Conservation (phyloP, 2,797 vertebrate genomes). For the Mastacembelus armatus region DNA sequence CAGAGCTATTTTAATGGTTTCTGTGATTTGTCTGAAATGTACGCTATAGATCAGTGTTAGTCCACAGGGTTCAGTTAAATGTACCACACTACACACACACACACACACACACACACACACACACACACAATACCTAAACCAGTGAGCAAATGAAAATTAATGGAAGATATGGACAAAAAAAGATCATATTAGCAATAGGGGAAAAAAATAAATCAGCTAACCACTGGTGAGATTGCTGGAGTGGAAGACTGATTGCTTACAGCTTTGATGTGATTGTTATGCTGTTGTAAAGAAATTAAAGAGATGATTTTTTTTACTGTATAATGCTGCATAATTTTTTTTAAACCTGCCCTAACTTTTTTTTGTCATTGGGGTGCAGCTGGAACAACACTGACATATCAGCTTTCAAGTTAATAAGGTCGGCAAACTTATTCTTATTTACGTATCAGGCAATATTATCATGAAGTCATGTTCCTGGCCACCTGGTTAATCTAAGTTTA, state of each 20-base stretch:
- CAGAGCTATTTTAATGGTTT: constrained; percentile 60
- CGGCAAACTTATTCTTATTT: not conserved
- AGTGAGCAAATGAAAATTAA: constrained; percentile 21
- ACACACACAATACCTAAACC: constrained; percentile 13
- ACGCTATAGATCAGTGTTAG: no score
- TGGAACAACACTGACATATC: not conserved
- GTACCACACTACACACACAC: constrained; percentile 9
- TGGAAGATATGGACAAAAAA: constrained; percentile 9
- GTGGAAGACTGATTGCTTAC: constrained; percentile 15
- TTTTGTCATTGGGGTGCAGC: not conserved
- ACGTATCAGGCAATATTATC: not conserved
- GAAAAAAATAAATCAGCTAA: constrained; percentile 20
- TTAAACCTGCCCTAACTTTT: not conserved
- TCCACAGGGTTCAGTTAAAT: constrained; percentile 41
- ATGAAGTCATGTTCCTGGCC: not conserved
- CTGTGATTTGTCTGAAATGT: constrained; percentile 46
- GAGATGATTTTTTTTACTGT: not conserved
- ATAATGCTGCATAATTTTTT: not conserved
- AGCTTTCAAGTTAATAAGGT: not conserved
- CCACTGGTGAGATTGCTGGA: not conserved
- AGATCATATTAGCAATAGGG: constrained; percentile 1
- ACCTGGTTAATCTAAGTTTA: not conserved
- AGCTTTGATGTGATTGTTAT: not conserved
- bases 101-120: not conserved
- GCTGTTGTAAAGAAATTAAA: not conserved